Evolutionary conservation across 2,888 invertebrate species (phyloP).

Genomic region (Eupeodes latifasciatus): DNA sequence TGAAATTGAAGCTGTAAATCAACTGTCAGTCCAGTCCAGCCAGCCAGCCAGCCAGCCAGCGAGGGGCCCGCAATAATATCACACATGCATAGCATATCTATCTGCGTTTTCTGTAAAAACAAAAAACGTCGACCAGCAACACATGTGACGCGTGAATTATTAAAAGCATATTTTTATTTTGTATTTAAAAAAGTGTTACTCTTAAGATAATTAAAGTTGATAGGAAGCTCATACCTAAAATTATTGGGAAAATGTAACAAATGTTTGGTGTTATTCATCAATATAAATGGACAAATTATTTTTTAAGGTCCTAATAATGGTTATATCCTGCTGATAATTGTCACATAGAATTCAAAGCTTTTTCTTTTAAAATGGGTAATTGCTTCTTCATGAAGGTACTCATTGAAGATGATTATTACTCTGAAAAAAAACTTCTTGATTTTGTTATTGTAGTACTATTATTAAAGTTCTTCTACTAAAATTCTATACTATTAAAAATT

Average conservation of each 20-base stretch:
- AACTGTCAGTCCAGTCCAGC: slow-evolving; percentile 55
- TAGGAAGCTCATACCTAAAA: too few species aligned
- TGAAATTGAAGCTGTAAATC: slow-evolving; percentile 76
- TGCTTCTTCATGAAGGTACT: too few species aligned
- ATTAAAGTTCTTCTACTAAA: too few species aligned
- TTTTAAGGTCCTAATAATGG: too few species aligned
- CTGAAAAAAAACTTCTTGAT: too few species aligned
- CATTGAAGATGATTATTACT: too few species aligned
- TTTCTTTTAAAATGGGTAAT: too few species aligned
- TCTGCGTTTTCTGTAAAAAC: not conserved
- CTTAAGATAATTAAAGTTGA: not conserved
- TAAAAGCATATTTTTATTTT: slow-evolving; percentile 32
- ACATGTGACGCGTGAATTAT: slow-evolving; percentile 8
- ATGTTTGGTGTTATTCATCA: not conserved
- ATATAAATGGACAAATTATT: not conserved
- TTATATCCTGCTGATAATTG: too few species aligned
- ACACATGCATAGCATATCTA: slow-evolving; percentile 14
- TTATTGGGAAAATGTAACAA: slow-evolving; percentile 51
- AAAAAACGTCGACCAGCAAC: not conserved
- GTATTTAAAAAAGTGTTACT: not conserved
- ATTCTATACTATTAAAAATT: too few species aligned
- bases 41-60: not conserved
- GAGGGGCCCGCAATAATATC: slow-evolving; percentile 3
- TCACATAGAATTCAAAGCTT: too few species aligned
- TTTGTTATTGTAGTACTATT: too few species aligned